Percentiles rank a stretch among this genome's conserved stretches.
Conservation (phyloP, 2,888 invertebrate species). For the Lasius platythorax region DNA sequence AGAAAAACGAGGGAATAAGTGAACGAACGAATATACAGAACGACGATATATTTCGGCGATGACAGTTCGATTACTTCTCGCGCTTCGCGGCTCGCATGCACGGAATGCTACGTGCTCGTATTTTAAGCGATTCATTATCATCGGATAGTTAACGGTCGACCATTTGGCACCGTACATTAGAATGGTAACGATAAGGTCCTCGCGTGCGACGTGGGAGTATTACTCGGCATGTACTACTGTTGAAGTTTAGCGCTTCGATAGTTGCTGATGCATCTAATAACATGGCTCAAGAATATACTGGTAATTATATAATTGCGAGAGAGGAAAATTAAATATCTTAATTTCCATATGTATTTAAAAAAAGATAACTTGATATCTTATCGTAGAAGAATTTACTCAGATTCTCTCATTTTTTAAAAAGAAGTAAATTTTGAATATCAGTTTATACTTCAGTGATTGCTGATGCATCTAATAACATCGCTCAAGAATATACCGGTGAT, state of each 20-base stretch:
- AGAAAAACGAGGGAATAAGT: background rate
- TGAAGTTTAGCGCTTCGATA: conserved; percentile 9
- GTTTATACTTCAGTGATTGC: background rate
- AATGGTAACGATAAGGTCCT: conserved; percentile 46
- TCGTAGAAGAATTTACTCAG: no score
- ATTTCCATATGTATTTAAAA: no score
- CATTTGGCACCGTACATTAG: conserved; percentile 45
- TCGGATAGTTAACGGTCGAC: conserved; percentile 41
- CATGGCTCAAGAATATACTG: background rate
- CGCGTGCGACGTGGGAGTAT: conserved; percentile 43
- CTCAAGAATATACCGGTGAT: background rate
- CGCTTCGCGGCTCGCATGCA: conserved; percentile 31
- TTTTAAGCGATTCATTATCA: conserved; percentile 50
- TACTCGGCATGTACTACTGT: conserved; percentile 31
- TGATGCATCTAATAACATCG: conserved; percentile 8
- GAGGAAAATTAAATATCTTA: no score
- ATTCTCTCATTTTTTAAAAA: no score
- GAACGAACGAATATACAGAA: conserved; percentile 30
- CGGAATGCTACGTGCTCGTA: conserved; percentile 18
- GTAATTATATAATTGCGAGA: background rate
- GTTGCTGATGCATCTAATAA: conserved; percentile 21
- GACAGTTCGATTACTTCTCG: conserved; percentile 69
- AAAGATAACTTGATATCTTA: no score
- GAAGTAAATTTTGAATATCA: background rate
- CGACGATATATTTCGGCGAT: conserved; percentile 62